These are phyloP conservation scores for Drosophila meridiana DNA, from an alignment of 2,888 invertebrate genomes.

Conservation along the genomic window DNA sequence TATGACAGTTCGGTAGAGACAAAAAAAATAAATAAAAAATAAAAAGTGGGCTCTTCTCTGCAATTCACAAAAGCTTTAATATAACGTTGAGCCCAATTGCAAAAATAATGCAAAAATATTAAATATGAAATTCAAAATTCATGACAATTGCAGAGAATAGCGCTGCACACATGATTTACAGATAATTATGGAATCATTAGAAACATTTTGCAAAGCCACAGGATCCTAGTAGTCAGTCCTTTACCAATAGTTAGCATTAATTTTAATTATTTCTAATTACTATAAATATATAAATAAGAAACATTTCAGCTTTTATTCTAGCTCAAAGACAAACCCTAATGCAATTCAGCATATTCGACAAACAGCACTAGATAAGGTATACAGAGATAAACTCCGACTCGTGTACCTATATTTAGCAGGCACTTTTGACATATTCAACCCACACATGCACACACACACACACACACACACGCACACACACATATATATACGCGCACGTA, in stretches of 20 bases:
- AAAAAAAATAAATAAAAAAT: neutral
- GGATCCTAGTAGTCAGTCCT: no score
- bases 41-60: neutral
- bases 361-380: neutral
- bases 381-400: neutral
- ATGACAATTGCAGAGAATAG: neutral
- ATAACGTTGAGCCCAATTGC: no score
- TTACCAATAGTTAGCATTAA: no score
- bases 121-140: no score
- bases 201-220: no score
- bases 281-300: no score
- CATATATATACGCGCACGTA: neutral
- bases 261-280: no score
- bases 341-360: conserved; percentile 4
- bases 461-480: neutral
- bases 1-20: neutral
- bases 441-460: neutral
- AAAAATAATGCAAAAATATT: no score
- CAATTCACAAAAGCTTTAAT: neutral
- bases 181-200: no score
- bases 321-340: neutral
- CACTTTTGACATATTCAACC: neutral
- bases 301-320: neutral
- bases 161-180: neutral
- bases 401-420: neutral